Percentiles rank a stretch among this genome's conserved stretches.
Conservation (phyloP, 1,140 invertebrate species). For the Scaptomyza montana region DNA sequence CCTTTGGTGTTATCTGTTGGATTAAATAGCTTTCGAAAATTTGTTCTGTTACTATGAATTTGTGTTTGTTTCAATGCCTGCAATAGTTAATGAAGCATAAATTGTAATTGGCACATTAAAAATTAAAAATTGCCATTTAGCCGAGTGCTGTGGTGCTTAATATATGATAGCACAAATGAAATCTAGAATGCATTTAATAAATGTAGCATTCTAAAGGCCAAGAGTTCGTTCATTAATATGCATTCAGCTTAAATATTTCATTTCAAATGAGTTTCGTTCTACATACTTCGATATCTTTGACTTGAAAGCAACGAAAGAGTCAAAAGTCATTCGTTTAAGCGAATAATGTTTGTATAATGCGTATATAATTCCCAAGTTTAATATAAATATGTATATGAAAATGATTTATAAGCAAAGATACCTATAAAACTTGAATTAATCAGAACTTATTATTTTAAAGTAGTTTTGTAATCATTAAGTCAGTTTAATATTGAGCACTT, state of each 20-base stretch:
- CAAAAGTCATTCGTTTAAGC: background rate
- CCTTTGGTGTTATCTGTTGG: slow-evolving; percentile 9
- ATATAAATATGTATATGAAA: background rate
- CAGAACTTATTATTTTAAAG: background rate
- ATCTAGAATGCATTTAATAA: slow-evolving; percentile 30
- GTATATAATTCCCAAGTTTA: background rate
- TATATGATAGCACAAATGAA: slow-evolving; percentile 28
- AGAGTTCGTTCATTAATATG: slow-evolving; percentile 27
- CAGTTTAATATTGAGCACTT: background rate
- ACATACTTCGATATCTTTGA: background rate
- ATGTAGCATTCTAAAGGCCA: slow-evolving; percentile 43
- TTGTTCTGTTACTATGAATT: background rate
- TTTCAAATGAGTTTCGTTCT: slow-evolving; percentile 14
- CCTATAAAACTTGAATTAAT: slow-evolving; percentile 1
- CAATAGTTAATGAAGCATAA: slow-evolving; percentile 53
- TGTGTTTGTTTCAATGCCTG: slow-evolving; percentile 24
- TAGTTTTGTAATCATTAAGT: background rate
- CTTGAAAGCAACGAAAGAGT: slow-evolving; percentile 1
- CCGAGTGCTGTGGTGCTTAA: slow-evolving; percentile 4
- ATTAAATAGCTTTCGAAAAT: slow-evolving; percentile 51
- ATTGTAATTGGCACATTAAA: slow-evolving; percentile 57
- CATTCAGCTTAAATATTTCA: slow-evolving; percentile 28
- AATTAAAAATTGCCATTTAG: slow-evolving; percentile 41
- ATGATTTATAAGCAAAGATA: too few species aligned
- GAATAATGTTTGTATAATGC: slow-evolving; percentile 11